A percentile compares a stretch with the other conserved stretches of the same genome.
Conservation (phyloP, 2,113 vertebrate genomes). For the Solea senegalensis region DNA sequence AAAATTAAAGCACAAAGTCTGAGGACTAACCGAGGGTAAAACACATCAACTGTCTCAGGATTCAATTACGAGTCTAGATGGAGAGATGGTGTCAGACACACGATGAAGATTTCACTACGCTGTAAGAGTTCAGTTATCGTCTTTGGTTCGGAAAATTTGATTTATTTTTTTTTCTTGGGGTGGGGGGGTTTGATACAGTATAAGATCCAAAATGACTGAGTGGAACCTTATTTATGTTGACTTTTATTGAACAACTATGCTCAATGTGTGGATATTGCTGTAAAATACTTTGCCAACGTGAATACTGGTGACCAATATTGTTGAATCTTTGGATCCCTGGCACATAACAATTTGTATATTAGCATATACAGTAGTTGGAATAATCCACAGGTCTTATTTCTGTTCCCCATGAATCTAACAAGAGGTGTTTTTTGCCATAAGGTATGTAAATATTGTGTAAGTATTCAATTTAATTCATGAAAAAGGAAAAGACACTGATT, state of each 20-base stretch:
- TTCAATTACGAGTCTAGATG: constrained; percentile 77
- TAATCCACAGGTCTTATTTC: constrained; percentile 66
- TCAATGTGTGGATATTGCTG: constrained; percentile 82
- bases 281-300: constrained; percentile 86
- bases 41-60: constrained; percentile 94
- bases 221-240: constrained; percentile 71
- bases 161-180: constrained; percentile 25
- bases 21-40: constrained; percentile 87
- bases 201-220: constrained; percentile 59
- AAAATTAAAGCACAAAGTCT: constrained; percentile 95
- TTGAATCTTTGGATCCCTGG: constrained; percentile 80
- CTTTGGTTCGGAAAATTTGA: constrained; percentile 36
- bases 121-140: constrained; percentile 17
- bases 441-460: constrained; percentile 82
- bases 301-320: constrained; percentile 83
- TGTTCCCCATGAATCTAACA: constrained; percentile 38
- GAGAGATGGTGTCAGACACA: constrained; percentile 55
- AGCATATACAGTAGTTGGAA: constrained; percentile 77
- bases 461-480: constrained; percentile 64
- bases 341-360: constrained; percentile 81
- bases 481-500: constrained; percentile 43
- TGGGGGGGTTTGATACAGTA: constrained; percentile 11
- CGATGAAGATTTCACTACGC: constrained; percentile 46
- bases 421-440: constrained; percentile 60
- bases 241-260: constrained; percentile 71